Evolutionary conservation across 1,140 invertebrate species (phyloP), one percentile per base, ranked within the genome.

Genomic region (Lepidurus apus): DNA sequence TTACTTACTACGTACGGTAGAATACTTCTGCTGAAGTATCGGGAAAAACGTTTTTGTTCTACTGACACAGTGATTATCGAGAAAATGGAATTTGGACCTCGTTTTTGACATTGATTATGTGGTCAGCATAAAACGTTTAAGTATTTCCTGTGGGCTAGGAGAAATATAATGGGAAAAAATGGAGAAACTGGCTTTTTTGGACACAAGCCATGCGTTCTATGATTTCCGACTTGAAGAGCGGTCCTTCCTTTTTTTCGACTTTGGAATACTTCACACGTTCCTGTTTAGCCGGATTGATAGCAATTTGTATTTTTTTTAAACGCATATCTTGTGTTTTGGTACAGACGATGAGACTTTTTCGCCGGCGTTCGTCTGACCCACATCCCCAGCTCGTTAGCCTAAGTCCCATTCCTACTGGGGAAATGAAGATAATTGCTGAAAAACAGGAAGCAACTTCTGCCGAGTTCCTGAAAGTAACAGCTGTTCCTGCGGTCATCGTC

Each of bases 321-420:
- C 17, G 45, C 17, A 17, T 47, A 11, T 47, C 17, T 47, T 47
- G 17, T 47, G 17, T 47, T 47, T 47, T 47, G 9, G 45, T 47
- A 47, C 45, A 47, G 24, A 43, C 26, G 45, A 88, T 88, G 88
- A 84, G 87, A 80, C 82, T 88, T 73, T 88, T 88, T 81, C 88
- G 86, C 83, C 83, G 87, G 79, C 83, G 86, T 11, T 83, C 84
- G 65, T 85, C 84, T 53, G 86, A 87, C 81, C 87, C 87, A 45
- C 86, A 86, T 81, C 88, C 88, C 0, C 87, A 88, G 81, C 81
- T 88, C 34, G 87, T 88, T n/a, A 88, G 87, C 75, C 85, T 87
- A 1, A 84, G 86, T 9, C 84, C 87, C 2, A 84, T 88, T 65
- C 53, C 53, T 65, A 65, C 53, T 21, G 53, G 53, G 53, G 53